Evolutionary conservation across 2,888 invertebrate genomes (phyloP).

Genomic region (Pristionchus fissidentatus): DNA sequence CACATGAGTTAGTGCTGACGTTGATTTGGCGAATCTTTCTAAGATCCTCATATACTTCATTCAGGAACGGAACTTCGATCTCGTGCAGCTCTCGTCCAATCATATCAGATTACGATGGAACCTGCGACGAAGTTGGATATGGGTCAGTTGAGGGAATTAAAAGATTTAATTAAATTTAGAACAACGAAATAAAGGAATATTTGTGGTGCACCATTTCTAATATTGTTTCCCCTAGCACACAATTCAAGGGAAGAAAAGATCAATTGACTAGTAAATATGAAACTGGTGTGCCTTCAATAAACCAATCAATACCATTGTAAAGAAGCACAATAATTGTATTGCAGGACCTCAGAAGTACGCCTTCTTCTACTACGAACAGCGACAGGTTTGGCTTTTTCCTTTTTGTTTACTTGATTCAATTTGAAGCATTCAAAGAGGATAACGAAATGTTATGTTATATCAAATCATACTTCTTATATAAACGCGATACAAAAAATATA

Average conservation of each 20-base stretch:
- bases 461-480: background rate
- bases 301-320: too few species aligned
- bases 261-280: too few species aligned
- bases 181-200: background rate
- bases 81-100: conserved; percentile 32
- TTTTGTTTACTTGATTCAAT: background rate
- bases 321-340: background rate
- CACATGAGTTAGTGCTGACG: background rate
- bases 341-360: conserved; percentile 44
- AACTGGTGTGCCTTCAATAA: too few species aligned
- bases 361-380: conserved; percentile 42
- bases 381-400: conserved; percentile 30
- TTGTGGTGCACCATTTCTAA: too few species aligned
- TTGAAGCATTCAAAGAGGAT: background rate
- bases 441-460: background rate
- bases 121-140: conserved; percentile 42
- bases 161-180: background rate
- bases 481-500: background rate
- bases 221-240: too few species aligned
- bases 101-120: conserved; percentile 44
- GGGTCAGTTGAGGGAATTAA: conserved; percentile 8
- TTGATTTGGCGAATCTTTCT: background rate
- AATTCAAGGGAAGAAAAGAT: too few species aligned
- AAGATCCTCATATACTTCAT: background rate
- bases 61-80: conserved; percentile 43